Evolutionary conservation across 2,113 vertebrate genomes (phyloP).

Genomic region (Myotis yumanensis): DNA sequence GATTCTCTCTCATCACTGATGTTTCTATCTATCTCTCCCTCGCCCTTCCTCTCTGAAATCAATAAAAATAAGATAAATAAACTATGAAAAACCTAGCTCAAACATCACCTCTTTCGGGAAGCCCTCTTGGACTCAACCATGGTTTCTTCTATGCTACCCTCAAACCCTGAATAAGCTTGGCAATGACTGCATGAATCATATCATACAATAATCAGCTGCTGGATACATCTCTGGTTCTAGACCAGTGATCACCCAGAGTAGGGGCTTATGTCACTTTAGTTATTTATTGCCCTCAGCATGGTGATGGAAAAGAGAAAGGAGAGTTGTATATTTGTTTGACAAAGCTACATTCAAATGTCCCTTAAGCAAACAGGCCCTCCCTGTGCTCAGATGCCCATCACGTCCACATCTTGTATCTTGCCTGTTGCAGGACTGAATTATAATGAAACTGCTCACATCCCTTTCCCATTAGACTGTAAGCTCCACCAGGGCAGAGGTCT

Average conservation of each 20-base stretch:
- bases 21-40: no score
- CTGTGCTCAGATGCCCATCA: fast-evolving
- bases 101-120: not conserved
- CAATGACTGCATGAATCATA: not conserved
- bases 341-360: not conserved
- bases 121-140: not conserved
- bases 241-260: no score
- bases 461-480: not conserved
- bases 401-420: fast-evolving
- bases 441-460: not conserved
- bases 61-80: no score
- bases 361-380: not conserved
- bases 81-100: not conserved
- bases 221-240: not conserved
- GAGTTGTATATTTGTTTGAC: fast-evolving
- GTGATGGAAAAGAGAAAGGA: not conserved
- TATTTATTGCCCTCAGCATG: not conserved
- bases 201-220: fast-evolving
- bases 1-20: no score
- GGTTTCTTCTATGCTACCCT: not conserved
- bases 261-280: not conserved
- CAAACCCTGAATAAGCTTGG: not conserved
- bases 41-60: no score
- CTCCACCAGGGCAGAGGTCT: not conserved
- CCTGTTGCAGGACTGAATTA: not conserved